Percentiles rank a stretch among this genome's conserved stretches.
These are phyloP conservation scores for Lutjanus erythropterus DNA, from an alignment of 2,113 vertebrate genomes.

Conservation along the genomic window DNA sequence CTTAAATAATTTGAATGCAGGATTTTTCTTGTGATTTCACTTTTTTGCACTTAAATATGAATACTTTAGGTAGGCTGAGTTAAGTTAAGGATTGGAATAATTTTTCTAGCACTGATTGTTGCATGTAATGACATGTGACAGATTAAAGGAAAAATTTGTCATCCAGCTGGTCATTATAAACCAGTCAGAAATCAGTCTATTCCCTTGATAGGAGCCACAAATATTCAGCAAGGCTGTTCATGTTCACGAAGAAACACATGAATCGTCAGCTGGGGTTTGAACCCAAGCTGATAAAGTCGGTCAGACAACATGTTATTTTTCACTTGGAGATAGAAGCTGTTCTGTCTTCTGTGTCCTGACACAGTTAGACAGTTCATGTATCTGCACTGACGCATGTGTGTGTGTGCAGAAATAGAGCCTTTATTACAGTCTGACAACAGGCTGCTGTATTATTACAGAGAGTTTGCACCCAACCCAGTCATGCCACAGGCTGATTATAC, in stretches of 20 bases:
- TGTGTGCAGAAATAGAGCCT: constrained; percentile 56
- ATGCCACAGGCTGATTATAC: constrained; percentile 63
- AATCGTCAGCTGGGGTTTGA: neutral
- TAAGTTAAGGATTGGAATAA: too few relatives aligned
- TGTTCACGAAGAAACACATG: neutral
- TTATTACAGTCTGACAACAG: constrained; percentile 62
- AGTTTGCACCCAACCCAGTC: constrained; percentile 44
- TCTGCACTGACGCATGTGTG: neutral
- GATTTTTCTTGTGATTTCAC: too few relatives aligned
- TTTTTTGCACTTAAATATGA: too few relatives aligned
- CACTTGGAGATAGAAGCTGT: neutral
- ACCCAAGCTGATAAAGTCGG: neutral
- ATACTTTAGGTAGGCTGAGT: too few relatives aligned
- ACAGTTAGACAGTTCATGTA: neutral
- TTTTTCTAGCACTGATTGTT: neutral
- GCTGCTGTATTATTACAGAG: constrained; percentile 65
- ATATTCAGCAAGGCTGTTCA: too few relatives aligned
- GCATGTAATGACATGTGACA: neutral
- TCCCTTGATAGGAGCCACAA: too few relatives aligned
- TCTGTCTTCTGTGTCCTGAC: neutral
- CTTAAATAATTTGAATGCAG: too few relatives aligned
- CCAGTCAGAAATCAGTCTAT: too few relatives aligned
- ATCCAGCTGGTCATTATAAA: neutral
- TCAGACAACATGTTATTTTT: neutral
- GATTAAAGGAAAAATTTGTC: too few relatives aligned